Base-by-base conservation (phyloP, 2,888 invertebrate genomes). In the Lamellibrachia satsuma region DNA sequence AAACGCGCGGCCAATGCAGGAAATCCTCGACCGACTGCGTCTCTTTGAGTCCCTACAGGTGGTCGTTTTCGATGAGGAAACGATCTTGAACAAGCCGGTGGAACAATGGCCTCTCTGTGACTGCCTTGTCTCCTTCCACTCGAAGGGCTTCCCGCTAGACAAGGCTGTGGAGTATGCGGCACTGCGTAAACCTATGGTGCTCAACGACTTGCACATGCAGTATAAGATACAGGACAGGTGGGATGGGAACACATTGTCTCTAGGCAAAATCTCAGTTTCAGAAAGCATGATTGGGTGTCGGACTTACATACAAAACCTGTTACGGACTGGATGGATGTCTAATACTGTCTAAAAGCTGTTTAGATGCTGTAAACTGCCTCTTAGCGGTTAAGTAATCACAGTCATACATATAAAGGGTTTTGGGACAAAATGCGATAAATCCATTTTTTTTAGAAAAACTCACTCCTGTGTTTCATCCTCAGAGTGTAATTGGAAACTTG, bases 41-140 rank as follows among this genome's bases (percentile, higher is more conserved):
- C 99, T 99, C 97, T 99, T 99, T 96, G 99, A 99, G 96, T 99
- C 98, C 97, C 98, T 99, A 96, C 98, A 98, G 97, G 98, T 99
- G 52, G 57, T 92, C 15, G 92, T 93, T 51, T 93, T 93, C 90
- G 60, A 60, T 8, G 92, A 92, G 60, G 60, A 3, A 7, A 90
- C 60, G 75, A 99, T 99, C 97, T 97, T 99, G 95, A 98, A 98
- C 97, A 98, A 98, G 97, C 98, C 99, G 0, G 98, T 99, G 51
- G 99, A 99, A 96, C 98, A 99, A 96, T 99, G 99, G 99, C 99
- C 99, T 2, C 97, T 98, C 92, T 99, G 99, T 96, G 99, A 99
- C 97, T 99, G 99, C 96, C 97, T 99, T 92, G 98, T 99, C 95
- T 99, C 99, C 93, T 99, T 99, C 97, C 99, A 99, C 97, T 99